These are phyloP conservation scores for Brachyhypopomus gauderio DNA, from an alignment of 2,113 vertebrate genomes.

Conservation along the genomic window DNA sequence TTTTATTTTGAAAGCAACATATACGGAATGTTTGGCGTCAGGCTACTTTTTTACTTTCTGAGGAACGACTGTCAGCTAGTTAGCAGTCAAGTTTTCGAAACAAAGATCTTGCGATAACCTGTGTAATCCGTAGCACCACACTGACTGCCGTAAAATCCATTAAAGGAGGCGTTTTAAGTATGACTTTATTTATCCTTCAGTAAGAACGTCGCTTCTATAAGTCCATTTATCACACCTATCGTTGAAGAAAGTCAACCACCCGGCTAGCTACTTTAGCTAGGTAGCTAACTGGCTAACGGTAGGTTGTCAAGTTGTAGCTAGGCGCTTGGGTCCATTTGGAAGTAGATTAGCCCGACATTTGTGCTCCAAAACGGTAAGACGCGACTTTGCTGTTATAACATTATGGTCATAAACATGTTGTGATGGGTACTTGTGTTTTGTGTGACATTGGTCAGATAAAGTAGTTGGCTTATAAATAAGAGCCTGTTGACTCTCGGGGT, in stretches of 20 bases:
- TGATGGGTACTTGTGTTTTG: neutral
- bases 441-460: neutral
- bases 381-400: neutral
- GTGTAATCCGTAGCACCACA: neutral
- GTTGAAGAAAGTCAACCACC: neutral
- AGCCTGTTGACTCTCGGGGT: conserved; percentile 11
- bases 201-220: neutral
- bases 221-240: neutral
- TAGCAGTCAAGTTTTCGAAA: conserved; percentile 39
- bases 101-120: neutral
- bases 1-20: conserved; percentile 17
- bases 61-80: neutral
- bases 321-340: neutral
- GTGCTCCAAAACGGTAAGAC: conserved; percentile 4
- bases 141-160: neutral
- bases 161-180: neutral
- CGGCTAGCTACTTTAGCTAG: neutral
- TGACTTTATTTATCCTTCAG: neutral
- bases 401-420: neutral
- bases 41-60: conserved; percentile 12
- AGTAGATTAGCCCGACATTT: neutral
- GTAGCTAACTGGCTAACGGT: neutral
- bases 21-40: neutral
- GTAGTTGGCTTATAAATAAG: neutral
- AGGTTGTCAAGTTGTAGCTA: conserved; percentile 2